These are phyloP conservation scores for Syngnathus rostellatus DNA, from an alignment of 2,797 vertebrate genomes.

Conservation along the genomic window DNA sequence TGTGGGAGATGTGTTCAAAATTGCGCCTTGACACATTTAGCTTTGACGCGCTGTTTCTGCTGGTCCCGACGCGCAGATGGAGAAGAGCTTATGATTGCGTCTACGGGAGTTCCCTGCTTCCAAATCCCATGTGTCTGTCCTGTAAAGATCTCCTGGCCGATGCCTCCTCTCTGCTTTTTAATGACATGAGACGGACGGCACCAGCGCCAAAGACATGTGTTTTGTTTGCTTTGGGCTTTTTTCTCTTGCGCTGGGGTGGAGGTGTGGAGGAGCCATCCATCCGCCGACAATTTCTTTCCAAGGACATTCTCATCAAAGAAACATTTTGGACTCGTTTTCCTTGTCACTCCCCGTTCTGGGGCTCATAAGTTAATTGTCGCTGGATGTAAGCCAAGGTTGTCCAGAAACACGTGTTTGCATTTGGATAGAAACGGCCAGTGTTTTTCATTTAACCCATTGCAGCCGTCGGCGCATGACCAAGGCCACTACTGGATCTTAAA, in stretches of 20 bases:
- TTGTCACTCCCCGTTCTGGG: not conserved
- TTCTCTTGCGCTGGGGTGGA: conserved; percentile 39
- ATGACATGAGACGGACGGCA: conserved; percentile 2
- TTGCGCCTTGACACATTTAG: not conserved
- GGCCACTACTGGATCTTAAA: too few species aligned
- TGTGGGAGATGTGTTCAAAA: not conserved
- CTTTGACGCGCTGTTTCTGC: conserved; percentile 1
- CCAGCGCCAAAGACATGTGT: conserved; percentile 20
- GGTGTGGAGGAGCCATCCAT: conserved; percentile 7
- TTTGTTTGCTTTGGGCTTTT: not conserved
- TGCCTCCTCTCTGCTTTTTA: conserved; percentile 29
- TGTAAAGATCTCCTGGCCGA: conserved; percentile 54
- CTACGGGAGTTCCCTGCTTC: conserved; percentile 40
- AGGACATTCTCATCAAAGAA: conserved; percentile 1
- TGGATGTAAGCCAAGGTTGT: conserved; percentile 12
- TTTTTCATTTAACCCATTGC: conserved; percentile 37
- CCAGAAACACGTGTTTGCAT: conserved; percentile 38
- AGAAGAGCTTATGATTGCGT: conserved; percentile 36
- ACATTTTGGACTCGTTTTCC: conserved; percentile 8
- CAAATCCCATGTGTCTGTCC: conserved; percentile 40
- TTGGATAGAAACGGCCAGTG: conserved; percentile 27
- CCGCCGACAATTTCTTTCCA: not conserved
- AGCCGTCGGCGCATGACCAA: conserved; percentile 4
- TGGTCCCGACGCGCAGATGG: conserved; percentile 21
- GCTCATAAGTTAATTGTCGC: conserved; percentile 11